Conservation (phyloP, 2,888 invertebrate genomes). For the Apodemia mormo region DNA sequence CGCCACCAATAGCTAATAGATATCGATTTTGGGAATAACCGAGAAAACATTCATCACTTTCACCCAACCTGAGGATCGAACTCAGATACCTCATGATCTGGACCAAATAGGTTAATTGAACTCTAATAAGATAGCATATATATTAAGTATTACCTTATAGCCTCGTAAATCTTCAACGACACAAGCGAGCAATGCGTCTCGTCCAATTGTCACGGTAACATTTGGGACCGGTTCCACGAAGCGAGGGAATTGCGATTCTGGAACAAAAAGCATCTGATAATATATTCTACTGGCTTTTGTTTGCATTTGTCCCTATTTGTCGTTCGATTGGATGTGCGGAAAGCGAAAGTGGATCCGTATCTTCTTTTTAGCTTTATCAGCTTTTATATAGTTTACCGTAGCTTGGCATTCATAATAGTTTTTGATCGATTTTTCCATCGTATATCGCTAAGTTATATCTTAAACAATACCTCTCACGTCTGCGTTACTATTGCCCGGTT, state of each 20-base stretch:
- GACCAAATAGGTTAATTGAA: not conserved
- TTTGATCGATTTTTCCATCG: not conserved
- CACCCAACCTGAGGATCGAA: too few species aligned
- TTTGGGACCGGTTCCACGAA: constrained; percentile 95
- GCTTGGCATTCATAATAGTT: not conserved
- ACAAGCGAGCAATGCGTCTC: constrained; percentile 93
- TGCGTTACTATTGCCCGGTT: too few species aligned
- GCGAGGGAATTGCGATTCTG: constrained; percentile 84
- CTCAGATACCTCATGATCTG: not conserved
- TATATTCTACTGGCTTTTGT: constrained; percentile 29
- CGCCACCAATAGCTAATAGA: too few species aligned
- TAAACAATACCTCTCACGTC: too few species aligned
- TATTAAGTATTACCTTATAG: constrained; percentile 85
- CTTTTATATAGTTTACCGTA: not conserved
- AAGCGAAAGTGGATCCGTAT: constrained; percentile 28
- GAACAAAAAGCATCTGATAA: constrained; percentile 47
- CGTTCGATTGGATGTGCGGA: constrained; percentile 24
- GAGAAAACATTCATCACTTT: too few species aligned
- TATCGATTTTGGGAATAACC: too few species aligned
- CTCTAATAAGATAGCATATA: not conserved
- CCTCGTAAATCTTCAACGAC: constrained; percentile 93
- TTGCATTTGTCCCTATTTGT: constrained; percentile 29
- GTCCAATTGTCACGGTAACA: constrained; percentile 93
- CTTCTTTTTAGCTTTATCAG: constrained; percentile 12
- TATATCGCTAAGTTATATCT: too few species aligned